Evolutionary conservation across 2,888 invertebrate genomes (phyloP).

Genomic region (Osmoderma eremita): DNA sequence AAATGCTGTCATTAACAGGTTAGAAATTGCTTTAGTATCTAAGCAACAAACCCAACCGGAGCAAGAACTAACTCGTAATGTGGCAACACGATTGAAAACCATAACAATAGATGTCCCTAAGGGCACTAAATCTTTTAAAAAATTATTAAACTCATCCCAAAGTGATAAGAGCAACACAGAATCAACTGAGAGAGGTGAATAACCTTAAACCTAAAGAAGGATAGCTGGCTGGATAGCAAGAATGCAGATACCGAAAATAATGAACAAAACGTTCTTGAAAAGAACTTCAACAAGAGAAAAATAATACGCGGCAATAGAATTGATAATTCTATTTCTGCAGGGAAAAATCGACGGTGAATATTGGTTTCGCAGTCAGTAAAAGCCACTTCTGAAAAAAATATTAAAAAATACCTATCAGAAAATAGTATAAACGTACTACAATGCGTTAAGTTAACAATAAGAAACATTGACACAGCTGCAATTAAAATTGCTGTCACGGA

Average conservation of each 20-base stretch:
- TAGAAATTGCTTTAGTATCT: too few relatives aligned
- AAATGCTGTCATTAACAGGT: too few relatives aligned
- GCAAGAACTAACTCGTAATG: too few relatives aligned
- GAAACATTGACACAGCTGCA: not conserved
- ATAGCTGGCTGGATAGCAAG: not conserved
- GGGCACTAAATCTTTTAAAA: too few relatives aligned
- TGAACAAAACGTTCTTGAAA: not conserved
- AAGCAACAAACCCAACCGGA: too few relatives aligned
- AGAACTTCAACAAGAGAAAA: not conserved
- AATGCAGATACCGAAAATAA: not conserved
- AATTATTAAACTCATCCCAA: too few relatives aligned
- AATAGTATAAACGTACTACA: not conserved
- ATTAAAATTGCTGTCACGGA: not conserved
- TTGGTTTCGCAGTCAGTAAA: not conserved
- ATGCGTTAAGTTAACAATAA: too few relatives aligned
- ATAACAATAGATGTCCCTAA: too few relatives aligned
- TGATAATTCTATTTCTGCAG: not conserved
- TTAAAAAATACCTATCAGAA: not conserved
- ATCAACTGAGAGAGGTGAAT: too few relatives aligned
- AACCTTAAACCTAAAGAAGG: not conserved
- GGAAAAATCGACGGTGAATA: not conserved
- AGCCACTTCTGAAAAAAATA: not conserved
- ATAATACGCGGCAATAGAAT: not conserved
- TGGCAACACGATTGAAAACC: too few relatives aligned
- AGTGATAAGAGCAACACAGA: too few relatives aligned